These are phyloP conservation scores for Dendrolimus kikuchii DNA, from an alignment of 1,140 invertebrate genomes.

Conservation along the genomic window DNA sequence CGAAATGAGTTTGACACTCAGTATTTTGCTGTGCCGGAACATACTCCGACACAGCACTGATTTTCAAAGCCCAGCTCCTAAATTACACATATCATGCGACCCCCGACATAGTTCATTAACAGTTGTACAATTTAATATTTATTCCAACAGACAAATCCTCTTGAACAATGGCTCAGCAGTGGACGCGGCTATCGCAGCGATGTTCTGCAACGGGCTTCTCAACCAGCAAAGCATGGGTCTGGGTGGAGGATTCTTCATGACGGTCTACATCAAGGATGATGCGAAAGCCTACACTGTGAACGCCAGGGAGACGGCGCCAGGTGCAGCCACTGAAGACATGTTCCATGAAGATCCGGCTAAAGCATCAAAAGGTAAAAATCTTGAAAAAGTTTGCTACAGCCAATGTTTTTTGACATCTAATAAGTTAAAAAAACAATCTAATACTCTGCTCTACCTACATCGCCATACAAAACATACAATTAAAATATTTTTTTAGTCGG, in stretches of 20 bases:
- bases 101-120: neutral
- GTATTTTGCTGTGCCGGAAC: too few relatives aligned
- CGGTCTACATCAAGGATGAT: constrained; percentile 80
- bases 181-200: constrained; percentile 87
- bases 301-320: constrained; percentile 87
- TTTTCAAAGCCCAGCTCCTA: too few relatives aligned
- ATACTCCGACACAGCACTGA: too few relatives aligned
- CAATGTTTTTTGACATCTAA: neutral
- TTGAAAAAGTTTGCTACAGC: neutral
- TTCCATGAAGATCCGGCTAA: constrained; percentile 71
- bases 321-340: constrained; percentile 78
- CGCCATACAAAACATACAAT: neutral
- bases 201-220: constrained; percentile 90
- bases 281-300: constrained; percentile 80
- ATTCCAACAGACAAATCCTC: constrained; percentile 78
- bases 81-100: too few relatives aligned
- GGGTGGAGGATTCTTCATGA: constrained; percentile 91
- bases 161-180: constrained; percentile 87
- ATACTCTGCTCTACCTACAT: too few relatives aligned
- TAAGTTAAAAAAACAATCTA: too few relatives aligned
- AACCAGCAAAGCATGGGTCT: constrained; percentile 91
- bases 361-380: constrained; percentile 36
- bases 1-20: too few relatives aligned
- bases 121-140: constrained; percentile 5
- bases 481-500: too few relatives aligned